These are phyloP conservation scores for Barypeithes pellucidus DNA, from an alignment of 2,888 invertebrate genomes.

Conservation along the genomic window DNA sequence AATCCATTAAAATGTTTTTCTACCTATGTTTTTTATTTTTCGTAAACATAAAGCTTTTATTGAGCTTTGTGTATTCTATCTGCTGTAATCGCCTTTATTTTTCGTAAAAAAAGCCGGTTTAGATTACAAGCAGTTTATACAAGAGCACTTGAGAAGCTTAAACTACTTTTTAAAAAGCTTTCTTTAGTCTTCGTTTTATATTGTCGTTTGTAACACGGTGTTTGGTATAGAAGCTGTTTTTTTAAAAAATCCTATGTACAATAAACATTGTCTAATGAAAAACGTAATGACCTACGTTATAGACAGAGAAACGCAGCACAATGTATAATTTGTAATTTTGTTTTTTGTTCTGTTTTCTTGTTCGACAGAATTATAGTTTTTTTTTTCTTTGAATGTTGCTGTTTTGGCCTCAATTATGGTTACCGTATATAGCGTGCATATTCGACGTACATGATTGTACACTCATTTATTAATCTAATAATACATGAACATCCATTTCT, in stretches of 20 bases:
- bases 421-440: no score
- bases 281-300: neutral
- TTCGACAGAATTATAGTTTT: no score
- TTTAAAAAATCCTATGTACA: neutral
- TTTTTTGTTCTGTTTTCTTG: no score
- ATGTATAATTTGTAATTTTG: no score
- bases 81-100: slow-evolving; percentile 42
- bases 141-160: slow-evolving; percentile 41
- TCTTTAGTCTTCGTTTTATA: slow-evolving; percentile 35
- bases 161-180: slow-evolving; percentile 43
- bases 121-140: slow-evolving; percentile 37
- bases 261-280: neutral
- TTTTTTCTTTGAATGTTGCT: no score
- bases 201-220: slow-evolving; percentile 37
- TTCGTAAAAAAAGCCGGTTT: slow-evolving; percentile 34
- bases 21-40: neutral
- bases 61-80: slow-evolving; percentile 20
- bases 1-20: neutral
- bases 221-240: slow-evolving; percentile 6
- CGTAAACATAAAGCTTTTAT: slow-evolving; percentile 10
- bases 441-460: no score
- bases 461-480: no score
- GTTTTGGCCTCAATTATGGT: no score
- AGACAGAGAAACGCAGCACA: no score
- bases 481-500: no score